Conservation (phyloP, 2,888 invertebrate species). For the Campaea margaritaria region DNA sequence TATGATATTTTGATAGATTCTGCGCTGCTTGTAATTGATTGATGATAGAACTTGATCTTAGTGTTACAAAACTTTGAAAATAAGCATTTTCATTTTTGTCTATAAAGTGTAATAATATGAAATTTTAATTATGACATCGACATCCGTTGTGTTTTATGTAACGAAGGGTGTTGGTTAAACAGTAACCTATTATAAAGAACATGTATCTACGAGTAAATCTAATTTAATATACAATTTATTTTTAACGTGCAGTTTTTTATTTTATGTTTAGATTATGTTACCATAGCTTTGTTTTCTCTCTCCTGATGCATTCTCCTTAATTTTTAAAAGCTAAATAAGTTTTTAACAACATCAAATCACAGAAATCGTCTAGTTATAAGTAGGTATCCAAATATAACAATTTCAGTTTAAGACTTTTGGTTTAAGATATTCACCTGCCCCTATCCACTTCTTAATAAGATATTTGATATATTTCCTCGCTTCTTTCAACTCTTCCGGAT, state of each 20-base stretch:
- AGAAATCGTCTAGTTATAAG: too few relatives aligned
- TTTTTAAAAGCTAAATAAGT: too few relatives aligned
- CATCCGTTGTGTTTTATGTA: slow-evolving; percentile 72
- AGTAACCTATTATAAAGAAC: slow-evolving; percentile 79
- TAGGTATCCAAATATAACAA: too few relatives aligned
- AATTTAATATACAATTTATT: slow-evolving; percentile 71
- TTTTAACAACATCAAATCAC: too few relatives aligned
- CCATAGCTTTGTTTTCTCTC: not conserved
- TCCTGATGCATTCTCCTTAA: not conserved
- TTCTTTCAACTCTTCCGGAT: slow-evolving; percentile 68
- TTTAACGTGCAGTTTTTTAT: slow-evolving; percentile 52
- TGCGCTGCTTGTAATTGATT: not conserved
- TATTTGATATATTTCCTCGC: slow-evolving; percentile 65
- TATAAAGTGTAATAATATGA: slow-evolving; percentile 39
- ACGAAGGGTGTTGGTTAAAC: slow-evolving; percentile 79
- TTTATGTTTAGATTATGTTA: not conserved
- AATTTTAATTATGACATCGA: slow-evolving; percentile 60
- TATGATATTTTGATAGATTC: slow-evolving; percentile 1
- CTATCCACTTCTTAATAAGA: slow-evolving; percentile 72
- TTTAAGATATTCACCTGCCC: slow-evolving; percentile 50
- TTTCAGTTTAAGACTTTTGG: not conserved
- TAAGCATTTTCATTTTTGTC: slow-evolving; percentile 20
- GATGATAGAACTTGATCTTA: not conserved
- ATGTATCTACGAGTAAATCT: slow-evolving; percentile 73
- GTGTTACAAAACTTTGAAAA: slow-evolving; percentile 12